Base-by-base conservation (phyloP, 2,113 vertebrate species). In the Archocentrus centrarchus region DNA sequence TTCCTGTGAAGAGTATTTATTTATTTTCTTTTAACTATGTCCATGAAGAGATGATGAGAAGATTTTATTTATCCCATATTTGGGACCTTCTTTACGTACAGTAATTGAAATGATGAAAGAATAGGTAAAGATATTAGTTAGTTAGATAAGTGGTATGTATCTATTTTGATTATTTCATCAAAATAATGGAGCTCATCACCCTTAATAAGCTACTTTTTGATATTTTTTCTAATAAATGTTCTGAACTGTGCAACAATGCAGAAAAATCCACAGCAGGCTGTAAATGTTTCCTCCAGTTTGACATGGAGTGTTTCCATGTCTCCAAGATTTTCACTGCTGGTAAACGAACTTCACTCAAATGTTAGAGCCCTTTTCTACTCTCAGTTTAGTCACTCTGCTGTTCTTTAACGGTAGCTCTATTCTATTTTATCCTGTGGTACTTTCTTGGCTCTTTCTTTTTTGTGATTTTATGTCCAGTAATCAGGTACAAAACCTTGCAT, bases 401-500 rank as follows among this genome's bases (percentile, higher is more conserved):
- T 55, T 55, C 68, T 55, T 73, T 73, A 53, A 73, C 32, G 27
- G 53, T 32, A n/a, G 27, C 6, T n/a, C 47, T 55, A 11, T 73
- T 55, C 3, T 73, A 9, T 55, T 73, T 73, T 73, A 27, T 73
- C 27, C 15, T 73, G 27, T 5, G 27, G 47, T 55, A 32, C 77
- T 87, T 83, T 79, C 63, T 88, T 32, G 17, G 68, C 89, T 88
- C 78, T 90, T 88, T 60, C 79, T 63, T 80, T 89, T 85, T 88
- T 76, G 27, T 75, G 79, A 76, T 91, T 95, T 93, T 89, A 92
- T 91, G 84, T 88, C 86, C 86, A 81, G 87, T 91, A 90, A 93
- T 92, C 91, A 75, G 86, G 64, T 83, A 84, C 79, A 85, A 87
- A 82, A 81, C 86, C 70, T 79, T 81, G 89, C 88, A 80, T 41